Base-by-base conservation (phyloP, 2,113 vertebrate species). In the Tychaedon coryphoeus region DNA sequence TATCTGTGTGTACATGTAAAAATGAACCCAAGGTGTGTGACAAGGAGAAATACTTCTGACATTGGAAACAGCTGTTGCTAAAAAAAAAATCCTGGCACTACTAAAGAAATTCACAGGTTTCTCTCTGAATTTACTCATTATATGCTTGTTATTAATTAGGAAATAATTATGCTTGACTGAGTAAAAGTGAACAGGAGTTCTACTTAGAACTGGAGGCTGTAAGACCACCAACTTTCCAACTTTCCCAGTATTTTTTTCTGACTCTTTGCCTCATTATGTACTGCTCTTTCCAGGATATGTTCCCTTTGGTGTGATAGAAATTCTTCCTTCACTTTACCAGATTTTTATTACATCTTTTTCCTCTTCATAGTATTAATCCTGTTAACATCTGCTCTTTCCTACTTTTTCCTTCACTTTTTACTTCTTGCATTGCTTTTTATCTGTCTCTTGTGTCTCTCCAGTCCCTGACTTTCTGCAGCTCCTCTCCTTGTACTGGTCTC, bases 1-100 rank as follows among this genome's bases (percentile, higher is more conserved):
- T 43, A 5, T 18, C 6, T 17, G 4, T 56, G 29, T 5, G 9
- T 13, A 4, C 4, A 1, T n/a, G 1, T 18, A 6, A 56, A 67
- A 65, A 38, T 9, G 61, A 88, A 91, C 16, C 12, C 2, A n/a
- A 74, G 29, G 3, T 12, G 10, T 10, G 18, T 36, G n/a, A 19
- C 10, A 28, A 60, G 61, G 48, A 43, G 36, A 26, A n/a, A 5
- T 14, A 17, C 23, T 60, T 72, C 74, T 88, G 31, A 43, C 3
- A 0, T 8, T 53, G 64, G 15, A 60, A 57, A 11, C 19, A 43
- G 36, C 25, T 42, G 17, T 38, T 75, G 43, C 28, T 88, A 40
- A 64, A 64, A 72, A 64, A 72, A 60, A 50, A 5, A 9, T 57
- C 45, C 25, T 33, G 31, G 38, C 14, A 50, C 31, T 51, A 1